These are phyloP conservation scores for Linnaemya tessellans DNA, from an alignment of 2,888 invertebrate genomes.

Conservation along the genomic window DNA sequence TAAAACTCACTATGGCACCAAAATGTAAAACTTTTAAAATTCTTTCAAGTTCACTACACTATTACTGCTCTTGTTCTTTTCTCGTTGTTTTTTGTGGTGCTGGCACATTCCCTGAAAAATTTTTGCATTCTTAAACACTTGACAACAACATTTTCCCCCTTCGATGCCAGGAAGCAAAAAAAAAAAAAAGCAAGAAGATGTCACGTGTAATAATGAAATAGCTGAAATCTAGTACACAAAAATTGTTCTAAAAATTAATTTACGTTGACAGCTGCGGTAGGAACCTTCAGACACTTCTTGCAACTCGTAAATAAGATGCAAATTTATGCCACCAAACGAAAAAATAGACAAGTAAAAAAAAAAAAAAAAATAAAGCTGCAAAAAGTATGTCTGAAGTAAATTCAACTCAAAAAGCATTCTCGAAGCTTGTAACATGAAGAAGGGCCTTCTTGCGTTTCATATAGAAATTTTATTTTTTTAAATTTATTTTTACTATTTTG, in stretches of 20 bases:
- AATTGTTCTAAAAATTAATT: slow-evolving; percentile 50
- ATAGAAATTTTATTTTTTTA: slow-evolving; percentile 13
- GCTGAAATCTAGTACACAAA: slow-evolving; percentile 33
- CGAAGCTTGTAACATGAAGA: slow-evolving; percentile 29
- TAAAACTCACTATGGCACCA: background rate
- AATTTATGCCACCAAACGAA: slow-evolving; percentile 55
- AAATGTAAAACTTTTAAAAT: background rate
- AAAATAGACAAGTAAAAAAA: background rate
- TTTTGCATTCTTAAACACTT: slow-evolving; percentile 16
- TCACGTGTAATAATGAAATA: slow-evolving; percentile 52
- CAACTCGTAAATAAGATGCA: slow-evolving; percentile 56
- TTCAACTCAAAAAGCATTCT: slow-evolving; percentile 10
- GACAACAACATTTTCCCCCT: background rate
- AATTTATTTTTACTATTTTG: background rate
- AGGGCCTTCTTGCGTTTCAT: background rate
- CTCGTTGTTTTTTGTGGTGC: background rate
- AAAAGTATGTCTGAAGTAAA: slow-evolving; percentile 38
- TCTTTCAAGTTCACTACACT: background rate
- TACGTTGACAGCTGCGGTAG: slow-evolving; percentile 55
- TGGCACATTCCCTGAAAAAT: background rate
- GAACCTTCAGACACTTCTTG: slow-evolving; percentile 54
- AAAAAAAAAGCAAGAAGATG: slow-evolving; percentile 10
- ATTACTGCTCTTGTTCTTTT: background rate
- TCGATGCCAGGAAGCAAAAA: background rate
- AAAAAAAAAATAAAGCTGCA: background rate